phyloP scores from a whole-genome alignment of 2,888 invertebrate genomes.

The Polymixis lichenea region DNA sequence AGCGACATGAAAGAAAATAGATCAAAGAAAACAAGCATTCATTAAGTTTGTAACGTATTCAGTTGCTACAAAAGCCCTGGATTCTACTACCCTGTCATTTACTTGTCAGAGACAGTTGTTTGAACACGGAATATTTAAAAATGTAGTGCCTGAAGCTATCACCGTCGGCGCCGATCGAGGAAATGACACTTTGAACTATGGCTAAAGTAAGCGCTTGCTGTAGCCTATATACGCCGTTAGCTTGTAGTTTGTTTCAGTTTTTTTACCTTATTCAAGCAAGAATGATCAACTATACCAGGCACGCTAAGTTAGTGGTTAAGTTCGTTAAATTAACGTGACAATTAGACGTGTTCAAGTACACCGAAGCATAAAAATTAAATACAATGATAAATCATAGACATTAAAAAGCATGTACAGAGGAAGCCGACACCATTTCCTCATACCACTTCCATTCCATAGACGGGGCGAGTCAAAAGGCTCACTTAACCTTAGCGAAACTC shows the following conservation, averaged over 20 bases:
- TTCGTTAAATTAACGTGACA: neutral
- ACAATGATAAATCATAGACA: conserved; percentile 55
- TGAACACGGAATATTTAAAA: conserved; percentile 58
- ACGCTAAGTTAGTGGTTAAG: neutral
- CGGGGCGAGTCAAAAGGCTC: conserved; percentile 86
- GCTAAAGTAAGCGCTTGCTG: neutral
- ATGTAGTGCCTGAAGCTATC: conserved; percentile 24
- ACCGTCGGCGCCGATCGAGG: neutral
- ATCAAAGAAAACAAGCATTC: conserved; percentile 60
- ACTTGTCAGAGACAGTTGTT: conserved; percentile 46
- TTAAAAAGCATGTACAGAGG: conserved; percentile 76
- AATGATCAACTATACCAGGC: neutral
- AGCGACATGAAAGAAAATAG: conserved; percentile 60
- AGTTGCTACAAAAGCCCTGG: conserved; percentile 49
- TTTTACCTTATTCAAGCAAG: neutral
- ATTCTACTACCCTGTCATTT: conserved; percentile 51
- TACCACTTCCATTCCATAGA: conserved; percentile 69
- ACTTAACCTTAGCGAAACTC: conserved; percentile 89
- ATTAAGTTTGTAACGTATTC: conserved; percentile 61
- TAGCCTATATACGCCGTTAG: neutral
- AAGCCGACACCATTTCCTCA: conserved; percentile 78
- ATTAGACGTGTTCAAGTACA: neutral
- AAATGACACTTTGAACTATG: conserved; percentile 13
- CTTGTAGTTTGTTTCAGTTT: neutral
- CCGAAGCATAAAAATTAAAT: neutral